These are phyloP conservation scores for Dipodomys spectabilis DNA, from an alignment of 2,113 vertebrate genomes.

Conservation along the genomic window DNA sequence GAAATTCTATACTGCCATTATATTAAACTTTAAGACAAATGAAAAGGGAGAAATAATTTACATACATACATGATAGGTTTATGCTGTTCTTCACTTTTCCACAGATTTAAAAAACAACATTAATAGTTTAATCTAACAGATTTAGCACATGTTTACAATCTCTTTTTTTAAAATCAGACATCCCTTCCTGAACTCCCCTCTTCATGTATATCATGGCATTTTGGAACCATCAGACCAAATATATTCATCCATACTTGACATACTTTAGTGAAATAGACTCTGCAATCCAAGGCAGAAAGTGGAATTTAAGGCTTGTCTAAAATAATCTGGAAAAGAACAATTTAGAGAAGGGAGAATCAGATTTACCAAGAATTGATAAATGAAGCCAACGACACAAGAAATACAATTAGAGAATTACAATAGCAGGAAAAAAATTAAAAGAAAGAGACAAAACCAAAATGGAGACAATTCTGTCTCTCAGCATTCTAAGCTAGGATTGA, in stretches of 20 bases:
- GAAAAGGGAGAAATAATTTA: background rate
- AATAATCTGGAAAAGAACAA: background rate
- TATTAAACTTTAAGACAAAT: background rate
- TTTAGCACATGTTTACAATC: background rate
- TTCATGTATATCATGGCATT: background rate
- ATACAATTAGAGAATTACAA: background rate
- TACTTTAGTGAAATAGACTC: background rate
- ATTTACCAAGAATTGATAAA: background rate
- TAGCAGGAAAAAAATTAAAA: background rate
- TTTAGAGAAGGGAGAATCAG: constrained; percentile 13
- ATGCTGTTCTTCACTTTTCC: background rate
- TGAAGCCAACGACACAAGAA: background rate
- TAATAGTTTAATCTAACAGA: background rate
- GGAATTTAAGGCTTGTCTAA: background rate
- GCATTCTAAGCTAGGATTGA: background rate
- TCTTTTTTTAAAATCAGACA: background rate
- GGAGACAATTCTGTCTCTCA: background rate
- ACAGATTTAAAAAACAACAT: background rate
- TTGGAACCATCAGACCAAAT: background rate
- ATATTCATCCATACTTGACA: background rate
- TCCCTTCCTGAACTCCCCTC: background rate
- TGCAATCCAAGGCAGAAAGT: background rate
- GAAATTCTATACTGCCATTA: constrained; percentile 27
- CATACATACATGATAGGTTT: background rate
- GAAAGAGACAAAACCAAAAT: background rate